phyloP scores from a whole-genome alignment of 2,888 invertebrate genomes.

The Conchocele bisecta region DNA sequence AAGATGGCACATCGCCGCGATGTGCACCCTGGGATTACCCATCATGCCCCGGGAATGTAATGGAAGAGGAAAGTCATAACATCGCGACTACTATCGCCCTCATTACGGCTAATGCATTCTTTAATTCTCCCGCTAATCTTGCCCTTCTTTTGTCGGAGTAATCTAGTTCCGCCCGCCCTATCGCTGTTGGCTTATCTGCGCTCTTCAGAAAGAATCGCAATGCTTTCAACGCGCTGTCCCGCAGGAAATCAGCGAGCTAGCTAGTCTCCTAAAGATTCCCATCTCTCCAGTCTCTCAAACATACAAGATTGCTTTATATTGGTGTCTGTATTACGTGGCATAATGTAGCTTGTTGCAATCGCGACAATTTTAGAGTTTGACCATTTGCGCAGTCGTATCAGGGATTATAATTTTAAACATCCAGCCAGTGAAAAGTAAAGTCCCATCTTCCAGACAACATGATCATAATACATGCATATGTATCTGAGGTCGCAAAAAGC shows the following conservation, averaged over 20 bases:
- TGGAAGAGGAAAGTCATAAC: conserved; percentile 51
- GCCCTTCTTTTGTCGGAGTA: conserved; percentile 55
- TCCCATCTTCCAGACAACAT: no score
- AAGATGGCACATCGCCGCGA: no score
- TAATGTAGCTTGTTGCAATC: no score
- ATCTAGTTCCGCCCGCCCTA: conserved; percentile 57
- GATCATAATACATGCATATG: no score
- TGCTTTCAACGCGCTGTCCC: conserved; percentile 62
- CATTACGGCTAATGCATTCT: conserved; percentile 65
- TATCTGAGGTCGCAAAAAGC: no score
- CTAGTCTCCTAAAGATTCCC: conserved; percentile 52
- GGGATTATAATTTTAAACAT: no score
- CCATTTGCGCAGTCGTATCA: no score
- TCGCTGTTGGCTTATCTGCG: conserved; percentile 54
- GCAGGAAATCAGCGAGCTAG: conserved; percentile 58
- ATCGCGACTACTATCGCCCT: conserved; percentile 46
- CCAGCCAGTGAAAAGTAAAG: no score
- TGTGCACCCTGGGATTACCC: conserved; percentile 53
- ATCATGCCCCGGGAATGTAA: conserved; percentile 40
- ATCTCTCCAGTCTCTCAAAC: conserved; percentile 50
- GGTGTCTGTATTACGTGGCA: no score
- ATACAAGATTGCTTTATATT: conserved; percentile 54
- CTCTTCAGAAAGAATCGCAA: conserved; percentile 61
- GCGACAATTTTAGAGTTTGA: no score
- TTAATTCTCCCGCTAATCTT: conserved; percentile 62